A percentile compares a stretch with the other conserved stretches of the same genome.
These are phyloP conservation scores for Caenorhabditis elegans DNA, from an alignment of 1,140 invertebrate species.

Conservation along the genomic window WBcel235 BX284602.5:14207001-14207500, in stretches of 20 bases:
- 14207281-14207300: background rate
- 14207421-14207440: too few species aligned
- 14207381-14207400: too few species aligned
- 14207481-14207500: too few species aligned
- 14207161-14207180: constrained; percentile 92
- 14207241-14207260: constrained; percentile 88
- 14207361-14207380: too few species aligned
- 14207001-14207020: constrained; percentile 62
- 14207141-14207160: constrained; percentile 79
- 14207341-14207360: too few species aligned
- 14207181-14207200: constrained; percentile 88
- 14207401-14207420: too few species aligned
- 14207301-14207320: too few species aligned
- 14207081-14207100: constrained; percentile 65
- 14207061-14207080: constrained; percentile 66
- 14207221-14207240: constrained; percentile 92
- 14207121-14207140: constrained; percentile 91
- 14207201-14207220: constrained; percentile 83
- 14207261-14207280: constrained; percentile 79
- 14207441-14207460: too few species aligned
- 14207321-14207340: too few species aligned
- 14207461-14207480: too few species aligned
- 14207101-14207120: constrained; percentile 72
- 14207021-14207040: constrained; percentile 62
- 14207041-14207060: constrained; percentile 61